Base-by-base conservation (phyloP, 2,888 invertebrate genomes). In the Scelioninae gen. 2 region DNA sequence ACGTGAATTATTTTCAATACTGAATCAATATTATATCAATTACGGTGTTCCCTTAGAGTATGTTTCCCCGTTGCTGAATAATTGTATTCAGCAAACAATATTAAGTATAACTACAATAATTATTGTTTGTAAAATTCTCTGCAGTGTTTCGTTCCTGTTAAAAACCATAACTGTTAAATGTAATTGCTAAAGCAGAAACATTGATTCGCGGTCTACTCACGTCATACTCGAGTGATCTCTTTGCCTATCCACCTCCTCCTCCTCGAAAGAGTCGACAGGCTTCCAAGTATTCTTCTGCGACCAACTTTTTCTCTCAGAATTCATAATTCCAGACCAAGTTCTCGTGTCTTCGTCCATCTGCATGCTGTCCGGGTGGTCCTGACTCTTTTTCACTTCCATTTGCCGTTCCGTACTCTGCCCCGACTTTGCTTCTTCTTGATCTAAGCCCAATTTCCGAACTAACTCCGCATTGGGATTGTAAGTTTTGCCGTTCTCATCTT, bases 381-480 rank as follows among this genome's bases (percentile, higher is more conserved):
- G 45, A 16, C 33, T 53, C 48, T 50, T 35, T 33, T 70, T 25
- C 37, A 68, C 71, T 1, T 67, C 53, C 0, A 50, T 19, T 3
- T 77, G 74, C 3, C 75, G 72, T 10, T 78, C 76, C 0, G 28
- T n/a, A 11, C 41, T 50, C 10, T 71, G 41, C 18, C 18, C 57
- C 13, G 53, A 3, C 4, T 55, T 45, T n/a, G 13, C 41, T 11
- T 74, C 77, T 37, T 80, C 80, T 16, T 84, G 80, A 13, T 84
- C 83, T 4, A 84, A 70, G 0, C 84, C 84, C 5, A 85, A 61
- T 43, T 84, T 85, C 10, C 82, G 79, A 18, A 83, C 82, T 9
- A 84, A 73, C 7, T 82, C 84, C 0, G 85, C 84, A 55, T 85
- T 85, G 0, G 84, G 85, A 43, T 84, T 84, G 74, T 84, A 85